A percentile compares a stretch with the other conserved stretches of the same genome.
Evolutionary conservation across 2,888 invertebrate genomes (phyloP).

Genomic region (Psylliodes chrysocephalus): DNA sequence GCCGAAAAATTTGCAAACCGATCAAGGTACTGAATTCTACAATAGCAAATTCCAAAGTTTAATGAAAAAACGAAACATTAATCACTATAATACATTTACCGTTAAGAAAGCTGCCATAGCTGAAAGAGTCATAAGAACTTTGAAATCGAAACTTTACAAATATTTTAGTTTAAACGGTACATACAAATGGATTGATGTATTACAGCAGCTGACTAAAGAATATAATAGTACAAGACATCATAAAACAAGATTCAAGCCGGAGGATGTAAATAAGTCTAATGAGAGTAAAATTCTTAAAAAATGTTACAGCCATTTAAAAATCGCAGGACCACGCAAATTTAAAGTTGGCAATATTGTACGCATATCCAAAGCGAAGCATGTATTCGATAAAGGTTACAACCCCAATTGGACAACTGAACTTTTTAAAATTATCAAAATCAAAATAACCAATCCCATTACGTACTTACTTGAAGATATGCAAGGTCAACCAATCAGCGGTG

Average conservation of each 20-base stretch:
- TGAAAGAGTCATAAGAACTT: conserved; percentile 48
- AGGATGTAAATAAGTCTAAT: not conserved
- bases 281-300: not conserved
- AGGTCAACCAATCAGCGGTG: too few species aligned
- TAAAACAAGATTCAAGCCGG: not conserved
- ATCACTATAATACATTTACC: conserved; percentile 43
- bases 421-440: too few species aligned
- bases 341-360: not conserved
- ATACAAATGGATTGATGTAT: conserved; percentile 50
- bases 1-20: conserved; percentile 39
- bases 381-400: too few species aligned
- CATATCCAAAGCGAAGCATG: too few species aligned
- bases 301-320: not conserved
- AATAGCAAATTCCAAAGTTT: conserved; percentile 45
- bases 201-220: conserved; percentile 15
- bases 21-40: conserved; percentile 49
- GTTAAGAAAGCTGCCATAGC: conserved; percentile 46
- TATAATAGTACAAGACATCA: not conserved
- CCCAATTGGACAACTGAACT: too few species aligned
- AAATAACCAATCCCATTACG: too few species aligned
- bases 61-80: conserved; percentile 40
- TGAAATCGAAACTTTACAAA: conserved; percentile 47
- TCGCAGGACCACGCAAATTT: not conserved
- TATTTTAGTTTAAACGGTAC: conserved; percentile 49
- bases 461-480: too few species aligned